Percentiles rank a stretch among this genome's conserved stretches.
Conservation (phyloP, 2,888 invertebrate genomes). For the Seira sanloemensis region DNA sequence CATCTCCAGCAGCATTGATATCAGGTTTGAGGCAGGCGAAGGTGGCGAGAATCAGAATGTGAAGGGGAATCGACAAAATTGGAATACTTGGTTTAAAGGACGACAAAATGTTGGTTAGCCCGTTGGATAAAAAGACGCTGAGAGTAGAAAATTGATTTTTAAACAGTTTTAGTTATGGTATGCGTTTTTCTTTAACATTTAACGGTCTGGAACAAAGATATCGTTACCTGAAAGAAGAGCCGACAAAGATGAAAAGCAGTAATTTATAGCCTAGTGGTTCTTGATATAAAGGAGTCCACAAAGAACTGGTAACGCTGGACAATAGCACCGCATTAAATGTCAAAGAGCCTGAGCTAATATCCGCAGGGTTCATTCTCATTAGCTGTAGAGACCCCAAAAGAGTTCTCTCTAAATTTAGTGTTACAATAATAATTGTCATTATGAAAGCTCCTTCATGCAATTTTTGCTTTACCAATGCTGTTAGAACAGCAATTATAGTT, state of each 20-base stretch:
- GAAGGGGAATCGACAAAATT: conserved; percentile 76
- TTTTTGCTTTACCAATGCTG: conserved; percentile 65
- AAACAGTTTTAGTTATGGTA: not conserved
- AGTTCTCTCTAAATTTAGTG: not conserved
- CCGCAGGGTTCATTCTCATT: conserved; percentile 43
- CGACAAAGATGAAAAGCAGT: conserved; percentile 69
- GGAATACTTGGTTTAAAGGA: conserved; percentile 75
- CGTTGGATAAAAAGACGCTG: conserved; percentile 75
- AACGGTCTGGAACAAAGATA: not conserved
- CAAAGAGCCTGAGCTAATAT: conserved; percentile 68
- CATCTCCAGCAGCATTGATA: not conserved
- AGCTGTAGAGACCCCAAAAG: conserved; percentile 47
- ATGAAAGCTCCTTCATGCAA: not conserved
- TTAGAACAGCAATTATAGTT: conserved; percentile 68
- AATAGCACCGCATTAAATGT: conserved; percentile 74
- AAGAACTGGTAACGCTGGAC: conserved; percentile 74
- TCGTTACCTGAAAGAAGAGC: conserved; percentile 70
- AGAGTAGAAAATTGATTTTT: not conserved
- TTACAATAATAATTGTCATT: not conserved
- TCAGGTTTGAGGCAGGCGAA: conserved; percentile 75
- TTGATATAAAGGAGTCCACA: conserved; percentile 73
- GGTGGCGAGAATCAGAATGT: conserved; percentile 75
- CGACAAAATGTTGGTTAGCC: conserved; percentile 75
- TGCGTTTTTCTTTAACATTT: not conserved
- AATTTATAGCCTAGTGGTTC: conserved; percentile 56